phyloP scores from a whole-genome alignment of 2,888 invertebrate species.

The Tinea pellionella region DNA sequence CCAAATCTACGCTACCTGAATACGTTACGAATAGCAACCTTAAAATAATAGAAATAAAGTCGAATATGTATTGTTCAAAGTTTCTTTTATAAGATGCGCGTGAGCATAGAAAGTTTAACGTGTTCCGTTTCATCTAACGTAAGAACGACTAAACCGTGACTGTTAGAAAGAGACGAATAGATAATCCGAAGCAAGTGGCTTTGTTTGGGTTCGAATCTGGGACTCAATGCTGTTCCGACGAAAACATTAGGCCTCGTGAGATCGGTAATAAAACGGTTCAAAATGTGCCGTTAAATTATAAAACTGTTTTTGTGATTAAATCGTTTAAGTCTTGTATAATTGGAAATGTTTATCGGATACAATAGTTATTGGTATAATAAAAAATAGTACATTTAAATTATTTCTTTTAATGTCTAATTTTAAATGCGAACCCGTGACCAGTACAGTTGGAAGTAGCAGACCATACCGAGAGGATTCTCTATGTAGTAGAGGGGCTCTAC shows the following conservation, averaged over 20 bases:
- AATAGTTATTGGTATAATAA: not conserved
- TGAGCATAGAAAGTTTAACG: constrained; percentile 39
- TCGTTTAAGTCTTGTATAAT: not conserved
- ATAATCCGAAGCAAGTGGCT: constrained; percentile 4
- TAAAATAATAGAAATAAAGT: constrained; percentile 23
- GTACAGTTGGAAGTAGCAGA: too few species aligned
- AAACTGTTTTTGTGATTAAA: constrained; percentile 2
- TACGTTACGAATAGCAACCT: constrained; percentile 23
- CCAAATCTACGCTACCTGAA: constrained; percentile 30
- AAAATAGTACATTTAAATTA: not conserved
- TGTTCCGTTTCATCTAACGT: constrained; percentile 13
- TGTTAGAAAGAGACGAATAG: not conserved
- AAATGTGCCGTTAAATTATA: constrained; percentile 2
- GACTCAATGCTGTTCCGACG: not conserved
- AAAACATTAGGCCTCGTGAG: not conserved
- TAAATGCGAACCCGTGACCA: too few species aligned
- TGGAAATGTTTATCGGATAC: not conserved
- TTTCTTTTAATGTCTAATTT: too few species aligned
- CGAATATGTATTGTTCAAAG: constrained; percentile 24
- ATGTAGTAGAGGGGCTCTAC: too few species aligned
- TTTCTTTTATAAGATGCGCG: constrained; percentile 37
- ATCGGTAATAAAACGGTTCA: constrained; percentile 2
- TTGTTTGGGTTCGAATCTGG: constrained; percentile 6
- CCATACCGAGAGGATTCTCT: too few species aligned
- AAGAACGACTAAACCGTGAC: constrained; percentile 3